phyloP scores from a whole-genome alignment of 37 sponge, comb jelly and placozoan species.

The Eunapius fragilis region DNA sequence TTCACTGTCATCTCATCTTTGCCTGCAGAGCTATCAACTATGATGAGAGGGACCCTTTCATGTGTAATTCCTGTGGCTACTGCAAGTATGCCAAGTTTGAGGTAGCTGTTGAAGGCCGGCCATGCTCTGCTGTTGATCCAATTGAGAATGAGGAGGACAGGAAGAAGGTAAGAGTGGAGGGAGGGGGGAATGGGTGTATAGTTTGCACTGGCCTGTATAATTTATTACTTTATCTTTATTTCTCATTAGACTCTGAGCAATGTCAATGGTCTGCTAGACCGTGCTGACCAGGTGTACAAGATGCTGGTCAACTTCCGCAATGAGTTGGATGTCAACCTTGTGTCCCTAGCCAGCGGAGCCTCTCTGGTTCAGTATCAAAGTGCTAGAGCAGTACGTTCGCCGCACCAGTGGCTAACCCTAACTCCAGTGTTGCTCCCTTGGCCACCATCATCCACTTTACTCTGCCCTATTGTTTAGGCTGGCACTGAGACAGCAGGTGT shows the following conservation, averaged over 20 bases:
- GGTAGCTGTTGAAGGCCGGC: slow-evolving; percentile 42
- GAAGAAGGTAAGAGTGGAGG: no score
- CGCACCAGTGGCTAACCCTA: no score
- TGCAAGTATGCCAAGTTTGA: slow-evolving; percentile 96
- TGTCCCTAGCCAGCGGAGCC: slow-evolving; percentile 43
- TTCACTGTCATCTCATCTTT: slow-evolving; percentile 7
- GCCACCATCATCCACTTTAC: no score
- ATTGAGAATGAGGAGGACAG: slow-evolving; percentile 93
- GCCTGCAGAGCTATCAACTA: slow-evolving; percentile 85
- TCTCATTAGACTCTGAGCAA: slow-evolving; percentile 58
- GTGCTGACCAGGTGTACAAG: slow-evolving; percentile 80
- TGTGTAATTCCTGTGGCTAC: slow-evolving; percentile 93
- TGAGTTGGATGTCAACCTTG: slow-evolving; percentile 74
- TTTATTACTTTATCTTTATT: not conserved
- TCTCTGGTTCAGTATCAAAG: not conserved
- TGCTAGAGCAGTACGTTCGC: not conserved
- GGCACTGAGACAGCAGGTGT: slow-evolving; percentile 37
- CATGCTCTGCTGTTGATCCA: slow-evolving; percentile 89
- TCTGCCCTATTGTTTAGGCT: not conserved
- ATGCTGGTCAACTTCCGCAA: slow-evolving; percentile 73
- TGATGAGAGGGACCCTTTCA: slow-evolving; percentile 96
- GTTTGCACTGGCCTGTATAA: not conserved
- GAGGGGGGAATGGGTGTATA: no score
- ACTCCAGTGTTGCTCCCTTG: no score
- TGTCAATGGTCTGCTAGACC: slow-evolving; percentile 82